Evolutionary conservation across 2,888 invertebrate genomes (phyloP), one percentile per base, ranked within the genome.

Genomic region (Cheilosia soror): DNA sequence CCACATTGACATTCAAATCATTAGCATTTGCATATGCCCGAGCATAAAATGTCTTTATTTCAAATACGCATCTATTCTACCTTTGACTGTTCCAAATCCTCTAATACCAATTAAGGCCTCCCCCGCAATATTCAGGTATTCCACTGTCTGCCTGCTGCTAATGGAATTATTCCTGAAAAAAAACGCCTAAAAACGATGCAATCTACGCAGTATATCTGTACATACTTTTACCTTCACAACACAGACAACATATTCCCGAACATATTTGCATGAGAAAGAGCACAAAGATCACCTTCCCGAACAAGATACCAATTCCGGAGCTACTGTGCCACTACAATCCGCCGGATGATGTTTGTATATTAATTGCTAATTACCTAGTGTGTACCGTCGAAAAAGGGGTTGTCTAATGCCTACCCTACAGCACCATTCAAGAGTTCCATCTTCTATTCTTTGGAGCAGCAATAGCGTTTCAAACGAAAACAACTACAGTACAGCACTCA

Each of bases 321-420:
- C 47, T 11, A 25, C 33, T 27, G 37, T 49, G 51, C 57, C 75
- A 71, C 42, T 69, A 69, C 58, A 76, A 84, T 84, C 79, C 75
- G 69, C 79, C 75, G 79, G 80, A 84, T 80, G 79, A 80, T 84
- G 75, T 80, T 84, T 76, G 84, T 84, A 84, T 84, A 84, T 84
- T 84, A 84, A 84, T 84, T 84, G 84, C 79, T 84, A 80, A 84
- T 84, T 79, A 80, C 37, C 37, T 37, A 37, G 71, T 71, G 71
- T 20, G 47, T 20, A 20, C 58, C 71, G 20, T 53, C 29, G 53
- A 49, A 66, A 75, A 79, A 69, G 75, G 84, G 79, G 65, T 71
- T 58, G 68, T 37, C 51, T 51, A 13, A 51, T 58, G n/a, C 44
- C 51, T 5, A 44, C 33, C 27, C 20, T 37, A 37, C 66, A 31